A percentile compares a stretch with the other conserved stretches of the same genome.
These are phyloP conservation scores for Yasuhikotakia modesta DNA, from an alignment of 2,797 vertebrate genomes.

Conservation along the genomic window DNA sequence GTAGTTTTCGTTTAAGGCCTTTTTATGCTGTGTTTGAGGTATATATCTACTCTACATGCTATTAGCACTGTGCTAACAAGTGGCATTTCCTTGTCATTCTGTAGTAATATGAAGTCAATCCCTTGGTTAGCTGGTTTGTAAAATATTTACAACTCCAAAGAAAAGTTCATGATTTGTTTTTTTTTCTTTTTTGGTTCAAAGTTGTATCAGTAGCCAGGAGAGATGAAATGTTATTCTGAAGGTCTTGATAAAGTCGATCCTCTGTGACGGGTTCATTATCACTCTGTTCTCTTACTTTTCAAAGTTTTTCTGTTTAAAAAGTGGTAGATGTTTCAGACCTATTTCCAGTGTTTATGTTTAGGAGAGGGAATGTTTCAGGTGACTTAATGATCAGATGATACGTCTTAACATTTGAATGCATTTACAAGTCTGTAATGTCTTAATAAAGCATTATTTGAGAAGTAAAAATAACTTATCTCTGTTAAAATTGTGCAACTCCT, in stretches of 20 bases:
- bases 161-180: conserved; percentile 18
- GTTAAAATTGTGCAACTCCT: conserved; percentile 23
- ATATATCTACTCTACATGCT: conserved; percentile 45
- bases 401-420: conserved; percentile 76
- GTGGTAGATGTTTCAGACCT: conserved; percentile 55
- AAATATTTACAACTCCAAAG: conserved; percentile 49
- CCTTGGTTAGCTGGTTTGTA: conserved; percentile 44
- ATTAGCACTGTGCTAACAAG: conserved; percentile 42
- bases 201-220: conserved; percentile 62
- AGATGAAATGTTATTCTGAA: conserved; percentile 54
- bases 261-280: conserved; percentile 66
- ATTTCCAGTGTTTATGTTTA: conserved; percentile 64
- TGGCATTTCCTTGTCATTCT: conserved; percentile 44
- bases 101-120: conserved; percentile 44
- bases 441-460: conserved; percentile 80
- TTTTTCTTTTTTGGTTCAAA: conserved; percentile 35
- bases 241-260: conserved; percentile 63
- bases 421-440: conserved; percentile 74
- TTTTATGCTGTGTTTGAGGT: conserved; percentile 47
- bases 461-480: conserved; percentile 78
- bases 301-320: conserved; percentile 30
- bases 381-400: conserved; percentile 68
- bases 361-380: conserved; percentile 73
- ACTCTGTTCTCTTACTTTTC: conserved; percentile 21
- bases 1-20: conserved; percentile 35